A percentile compares a stretch with the other conserved stretches of the same genome.
phyloP scores from a whole-genome alignment of 2,797 vertebrate species.

The Trachurus trachurus region DNA sequence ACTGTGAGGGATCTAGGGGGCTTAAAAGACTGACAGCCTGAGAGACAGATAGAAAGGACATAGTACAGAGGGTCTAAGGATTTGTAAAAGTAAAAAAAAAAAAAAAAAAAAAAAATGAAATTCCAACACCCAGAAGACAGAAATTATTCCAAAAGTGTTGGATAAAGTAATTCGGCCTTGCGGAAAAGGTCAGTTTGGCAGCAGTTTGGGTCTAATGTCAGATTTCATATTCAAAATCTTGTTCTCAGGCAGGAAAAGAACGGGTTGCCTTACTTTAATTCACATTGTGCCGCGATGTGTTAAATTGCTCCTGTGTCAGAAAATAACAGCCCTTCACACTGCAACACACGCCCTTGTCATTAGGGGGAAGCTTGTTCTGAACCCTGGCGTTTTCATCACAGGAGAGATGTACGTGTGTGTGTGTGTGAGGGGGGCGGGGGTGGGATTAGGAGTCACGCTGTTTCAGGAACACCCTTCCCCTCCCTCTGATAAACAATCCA shows the following conservation, averaged over 20 bases:
- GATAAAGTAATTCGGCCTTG: conserved; percentile 16
- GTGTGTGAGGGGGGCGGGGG: background rate
- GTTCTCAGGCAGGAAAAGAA: conserved; percentile 47
- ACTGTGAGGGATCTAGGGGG: conserved; percentile 2
- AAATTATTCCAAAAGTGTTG: conserved; percentile 16
- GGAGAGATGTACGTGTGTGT: background rate
- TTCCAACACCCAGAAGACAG: background rate
- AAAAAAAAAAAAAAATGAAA: background rate
- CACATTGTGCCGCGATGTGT: conserved; percentile 75
- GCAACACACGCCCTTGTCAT: conserved; percentile 72
- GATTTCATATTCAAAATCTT: conserved; percentile 63
- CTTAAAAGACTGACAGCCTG: background rate
- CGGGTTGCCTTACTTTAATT: conserved; percentile 71
- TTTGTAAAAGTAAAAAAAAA: background rate
- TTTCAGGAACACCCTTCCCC: conserved; percentile 48
- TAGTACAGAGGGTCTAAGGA: background rate
- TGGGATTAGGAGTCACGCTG: conserved; percentile 15
- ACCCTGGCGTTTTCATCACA: conserved; percentile 28
- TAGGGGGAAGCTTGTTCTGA: conserved; percentile 48
- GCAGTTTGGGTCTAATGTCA: conserved; percentile 40
- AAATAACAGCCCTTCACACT: conserved; percentile 79
- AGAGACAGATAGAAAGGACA: background rate
- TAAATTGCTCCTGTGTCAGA: conserved; percentile 78
- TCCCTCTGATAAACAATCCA: conserved; percentile 57
- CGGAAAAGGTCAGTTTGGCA: conserved; percentile 63